Conservation (phyloP, 2,113 vertebrate species). For the Procavia capensis region DNA sequence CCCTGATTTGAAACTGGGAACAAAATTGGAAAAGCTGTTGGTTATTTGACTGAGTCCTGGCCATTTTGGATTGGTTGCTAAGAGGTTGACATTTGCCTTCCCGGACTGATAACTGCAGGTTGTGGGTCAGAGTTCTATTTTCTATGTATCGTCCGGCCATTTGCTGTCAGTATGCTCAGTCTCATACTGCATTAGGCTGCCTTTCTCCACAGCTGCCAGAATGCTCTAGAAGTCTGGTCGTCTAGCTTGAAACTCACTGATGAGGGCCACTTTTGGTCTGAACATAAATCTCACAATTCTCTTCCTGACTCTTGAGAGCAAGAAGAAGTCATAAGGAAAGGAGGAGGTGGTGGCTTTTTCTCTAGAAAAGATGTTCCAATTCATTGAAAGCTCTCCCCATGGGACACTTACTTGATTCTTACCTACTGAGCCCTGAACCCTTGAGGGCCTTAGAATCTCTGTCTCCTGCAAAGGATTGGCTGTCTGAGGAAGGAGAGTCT, state of each 20-base stretch:
- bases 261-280: background rate
- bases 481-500: background rate
- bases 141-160: background rate
- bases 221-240: background rate
- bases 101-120: background rate
- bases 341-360: background rate
- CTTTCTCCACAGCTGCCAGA: background rate
- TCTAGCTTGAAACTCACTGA: background rate
- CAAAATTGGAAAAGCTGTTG: background rate
- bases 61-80: background rate
- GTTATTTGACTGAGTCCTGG: background rate
- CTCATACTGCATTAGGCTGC: background rate
- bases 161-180: background rate
- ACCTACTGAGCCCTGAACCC: background rate
- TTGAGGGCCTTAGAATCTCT: background rate
- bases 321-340: background rate
- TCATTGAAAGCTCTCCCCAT: background rate
- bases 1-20: background rate
- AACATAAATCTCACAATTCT: background rate
- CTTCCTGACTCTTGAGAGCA: background rate
- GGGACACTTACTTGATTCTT: background rate
- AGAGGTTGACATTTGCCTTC: background rate
- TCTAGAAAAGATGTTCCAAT: background rate
- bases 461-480: background rate
- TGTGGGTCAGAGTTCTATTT: background rate